A percentile compares a stretch with the other conserved stretches of the same genome.
Evolutionary conservation across 2,888 invertebrate species (phyloP).

Genomic region (Lymantria monacha): DNA sequence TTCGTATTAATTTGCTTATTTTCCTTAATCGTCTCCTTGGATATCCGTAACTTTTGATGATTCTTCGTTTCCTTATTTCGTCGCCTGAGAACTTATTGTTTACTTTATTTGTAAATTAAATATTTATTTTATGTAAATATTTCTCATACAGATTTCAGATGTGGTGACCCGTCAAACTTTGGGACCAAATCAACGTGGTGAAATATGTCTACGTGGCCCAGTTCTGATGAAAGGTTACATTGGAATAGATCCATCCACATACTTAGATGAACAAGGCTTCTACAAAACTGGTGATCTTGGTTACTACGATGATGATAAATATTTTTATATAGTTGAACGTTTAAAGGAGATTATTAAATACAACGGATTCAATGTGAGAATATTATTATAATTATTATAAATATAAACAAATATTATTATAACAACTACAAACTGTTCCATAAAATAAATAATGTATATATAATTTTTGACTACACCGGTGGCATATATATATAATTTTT

Average conservation of each 20-base stretch:
- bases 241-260: conserved; percentile 48
- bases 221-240: conserved; percentile 65
- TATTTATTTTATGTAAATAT: not conserved
- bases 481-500: no score
- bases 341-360: conserved; percentile 55
- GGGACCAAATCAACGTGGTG: conserved; percentile 66
- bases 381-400: no score
- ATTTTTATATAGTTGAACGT: conserved; percentile 57
- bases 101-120: no score
- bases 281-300: conserved; percentile 61
- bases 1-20: no score
- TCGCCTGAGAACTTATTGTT: no score
- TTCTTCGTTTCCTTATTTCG: no score
- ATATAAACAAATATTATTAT: no score
- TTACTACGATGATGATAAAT: conserved; percentile 59
- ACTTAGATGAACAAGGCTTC: conserved; percentile 55
- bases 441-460: no score
- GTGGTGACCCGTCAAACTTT: conserved; percentile 67
- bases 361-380: conserved; percentile 51
- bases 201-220: conserved; percentile 60
- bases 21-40: no score
- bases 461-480: no score
- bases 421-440: no score
- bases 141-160: conserved; percentile 59
- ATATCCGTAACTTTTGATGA: no score